Conservation (phyloP, 1,140 invertebrate genomes). For the Probaryconus sp. region DNA sequence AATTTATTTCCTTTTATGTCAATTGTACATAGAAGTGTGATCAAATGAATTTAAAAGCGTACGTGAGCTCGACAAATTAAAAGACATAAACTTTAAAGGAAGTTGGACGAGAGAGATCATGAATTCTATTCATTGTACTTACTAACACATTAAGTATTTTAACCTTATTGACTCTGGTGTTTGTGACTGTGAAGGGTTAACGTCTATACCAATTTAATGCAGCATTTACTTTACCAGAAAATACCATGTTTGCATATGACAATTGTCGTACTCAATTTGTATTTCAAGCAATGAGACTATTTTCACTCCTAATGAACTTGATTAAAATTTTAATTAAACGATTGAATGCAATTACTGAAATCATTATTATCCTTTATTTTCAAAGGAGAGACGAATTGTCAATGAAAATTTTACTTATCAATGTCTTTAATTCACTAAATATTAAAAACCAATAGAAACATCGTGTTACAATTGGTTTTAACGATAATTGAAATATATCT, state of each 20-base stretch:
- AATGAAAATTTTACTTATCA: too few relatives aligned
- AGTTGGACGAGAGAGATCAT: constrained; percentile 50
- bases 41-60: constrained; percentile 48
- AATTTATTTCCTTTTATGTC: too few relatives aligned
- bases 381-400: constrained; percentile 22
- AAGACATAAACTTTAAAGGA: constrained; percentile 54
- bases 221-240: too few relatives aligned
- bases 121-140: constrained; percentile 42
- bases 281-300: neutral
- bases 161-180: constrained; percentile 52
- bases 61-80: constrained; percentile 52
- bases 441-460: constrained; percentile 40
- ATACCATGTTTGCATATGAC: too few relatives aligned
- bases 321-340: too few relatives aligned
- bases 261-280: too few relatives aligned
- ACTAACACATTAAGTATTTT: constrained; percentile 58
- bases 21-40: constrained; percentile 43
- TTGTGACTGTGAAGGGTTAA: constrained; percentile 45
- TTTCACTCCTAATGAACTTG: too few relatives aligned
- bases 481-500: constrained; percentile 53
- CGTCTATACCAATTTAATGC: constrained; percentile 44
- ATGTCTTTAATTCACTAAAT: constrained; percentile 34
- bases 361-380: too few relatives aligned
- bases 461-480: constrained; percentile 23
- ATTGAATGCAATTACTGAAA: too few relatives aligned